Base-by-base conservation (phyloP, 2,113 vertebrate species). In the Stigmatopora argus region DNA sequence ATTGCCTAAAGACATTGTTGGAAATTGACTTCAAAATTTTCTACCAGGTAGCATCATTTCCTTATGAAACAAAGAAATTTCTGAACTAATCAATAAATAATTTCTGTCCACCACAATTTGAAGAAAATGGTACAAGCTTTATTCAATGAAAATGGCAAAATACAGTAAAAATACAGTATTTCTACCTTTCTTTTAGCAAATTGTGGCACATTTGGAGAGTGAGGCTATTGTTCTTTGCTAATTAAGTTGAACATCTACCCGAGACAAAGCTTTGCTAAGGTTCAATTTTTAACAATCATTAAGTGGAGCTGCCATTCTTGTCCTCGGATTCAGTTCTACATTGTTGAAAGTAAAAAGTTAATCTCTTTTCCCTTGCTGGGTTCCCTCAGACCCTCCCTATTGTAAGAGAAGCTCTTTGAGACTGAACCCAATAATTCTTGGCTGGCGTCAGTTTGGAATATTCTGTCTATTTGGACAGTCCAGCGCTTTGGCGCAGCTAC, bases 201-300 rank as follows among this genome's bases (percentile, higher is more conserved):
- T 55, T 13, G 52, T 23, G 12, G 52, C 12, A 11, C 1, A 18
- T 15, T 55, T 12, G 23, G 23, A 62, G 55, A 77, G 66, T 64
- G 51, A 67, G 56, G 62, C 71, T 44, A 72, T 81, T 83, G 72
- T 83, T 73, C 66, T 18, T 14, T 61, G 70, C 78, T 79, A 80
- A 85, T 83, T 79, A 59, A 78, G 67, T 14, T 41, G 64, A 83
- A 72, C 74, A 49, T 70, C 44, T 49, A 55, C n/a, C 5, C 52
- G 4, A 18, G 78, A 81, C 75, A 83, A 78, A 77, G 77, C 65
- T 70, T 44, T 55, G 48, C 67, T 74, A 78, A 80, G 75, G 3
- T 48, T 15, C 6, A 8, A 38, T 48, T 19, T 60, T 46, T 47
- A 74, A 65, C 38, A 61, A 55, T 76, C 71, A 67, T 77, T 79